Base-by-base conservation (phyloP, 2,797 vertebrate genomes). In the Typhlichthys eigenmanni region DNA sequence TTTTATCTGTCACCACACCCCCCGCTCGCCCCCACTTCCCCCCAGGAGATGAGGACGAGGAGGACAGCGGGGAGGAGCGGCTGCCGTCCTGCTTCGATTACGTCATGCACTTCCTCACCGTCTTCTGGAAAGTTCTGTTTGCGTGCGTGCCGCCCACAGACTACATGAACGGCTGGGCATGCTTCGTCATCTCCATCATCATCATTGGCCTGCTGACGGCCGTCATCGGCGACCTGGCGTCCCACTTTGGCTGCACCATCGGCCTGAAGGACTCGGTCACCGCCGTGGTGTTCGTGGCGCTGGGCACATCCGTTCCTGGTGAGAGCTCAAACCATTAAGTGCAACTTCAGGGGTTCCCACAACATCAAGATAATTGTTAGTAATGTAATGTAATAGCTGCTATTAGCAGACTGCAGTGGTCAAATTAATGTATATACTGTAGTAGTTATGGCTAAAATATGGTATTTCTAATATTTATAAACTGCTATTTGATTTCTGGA, bases 51-150 rank as follows among this genome's bases (percentile, higher is more conserved):
- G 97, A 98, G 83, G 96, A 99, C 0, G 97, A 99, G 54, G 97
- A 99, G 0, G 97, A 99, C 54, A 92, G 95, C 0, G 97, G 97
- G 0, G 96, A 98, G 61, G 97, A 98, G 64, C 93, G 95, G 19
- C 92, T 98, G 78, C 97, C 97, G 0, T 99, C 97, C 68, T 99
- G 97, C 79, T 98, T 98, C 8, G 97, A 98, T 92, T 99, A 99
- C 0, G 96, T 98, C 86, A 98, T 99, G 97, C 97, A 99, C 88
- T 98, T 99, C 88, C 94, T 99, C 80, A 99, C 97, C 0, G 96
- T 99, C 67, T 99, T 99, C 93, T 99, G 97, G 97, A 99, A 99
- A 90, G 97, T 99, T 19, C 91, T 98, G 75, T 99, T 99, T 43
- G 97, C 97, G 11, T 98, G 97, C 0, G 97, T 99, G 50, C 97